These are phyloP conservation scores for Tokudaia muenninki DNA, from an alignment of 2,797 vertebrate genomes.

Conservation along the genomic window DNA sequence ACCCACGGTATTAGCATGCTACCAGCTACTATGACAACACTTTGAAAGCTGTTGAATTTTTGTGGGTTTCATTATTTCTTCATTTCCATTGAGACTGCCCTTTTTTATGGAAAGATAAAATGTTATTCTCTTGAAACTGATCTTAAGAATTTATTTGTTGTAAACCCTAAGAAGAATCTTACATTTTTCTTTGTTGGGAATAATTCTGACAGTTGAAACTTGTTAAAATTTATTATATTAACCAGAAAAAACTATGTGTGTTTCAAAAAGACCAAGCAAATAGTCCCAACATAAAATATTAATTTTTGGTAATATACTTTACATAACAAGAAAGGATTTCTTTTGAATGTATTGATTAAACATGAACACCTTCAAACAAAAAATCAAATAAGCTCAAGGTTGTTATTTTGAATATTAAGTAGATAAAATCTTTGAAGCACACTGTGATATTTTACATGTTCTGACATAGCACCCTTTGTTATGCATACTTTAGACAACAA, in stretches of 20 bases:
- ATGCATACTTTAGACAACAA: conserved; percentile 30
- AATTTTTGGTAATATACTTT: not conserved
- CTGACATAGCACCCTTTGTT: conserved; percentile 5
- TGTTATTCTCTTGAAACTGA: not conserved
- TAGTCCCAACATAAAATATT: not conserved
- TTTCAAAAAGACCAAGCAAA: not conserved
- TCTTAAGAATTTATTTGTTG: not conserved
- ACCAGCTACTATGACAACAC: not conserved
- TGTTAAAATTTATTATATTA: not conserved
- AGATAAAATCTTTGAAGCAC: not conserved
- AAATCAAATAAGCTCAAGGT: not conserved
- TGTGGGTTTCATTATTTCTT: not conserved
- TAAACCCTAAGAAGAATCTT: not conserved
- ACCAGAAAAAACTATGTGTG: not conserved
- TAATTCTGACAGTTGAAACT: not conserved
- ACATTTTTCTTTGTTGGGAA: not conserved
- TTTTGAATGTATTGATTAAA: not conserved
- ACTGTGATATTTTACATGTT: conserved; percentile 32
- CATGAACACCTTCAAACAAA: not conserved
- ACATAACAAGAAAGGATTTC: not conserved
- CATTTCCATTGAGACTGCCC: rapidly evolving
- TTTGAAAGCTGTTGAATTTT: not conserved
- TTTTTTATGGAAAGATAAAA: not conserved
- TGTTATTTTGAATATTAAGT: conserved; percentile 39
- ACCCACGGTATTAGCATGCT: rapidly evolving